Evolutionary conservation across 2,113 vertebrate species (phyloP), one percentile per base, ranked within the genome.

Genomic region (Micromys minutus): DNA sequence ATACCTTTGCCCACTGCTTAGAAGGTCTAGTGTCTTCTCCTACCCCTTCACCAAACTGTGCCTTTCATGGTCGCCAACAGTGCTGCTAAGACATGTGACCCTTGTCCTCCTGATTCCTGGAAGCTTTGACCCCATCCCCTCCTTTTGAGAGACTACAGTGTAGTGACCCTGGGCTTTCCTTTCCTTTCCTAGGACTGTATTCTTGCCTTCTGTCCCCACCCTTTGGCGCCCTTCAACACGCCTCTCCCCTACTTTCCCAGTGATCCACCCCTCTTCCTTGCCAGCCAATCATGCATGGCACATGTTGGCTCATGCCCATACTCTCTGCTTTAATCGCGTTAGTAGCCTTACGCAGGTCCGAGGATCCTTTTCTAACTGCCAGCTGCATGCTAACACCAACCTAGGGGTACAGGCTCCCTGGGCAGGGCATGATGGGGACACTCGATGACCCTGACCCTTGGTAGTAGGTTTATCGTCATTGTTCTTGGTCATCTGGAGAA

Each of bases 371-470:
- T 47, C 67, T n/a, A 0, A 1, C n/a, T 1, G 7, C 15, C 10
- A 26, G 84, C 34, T 29, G 39, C 87, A 19, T 6, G 69, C n/a
- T 39, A 45, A 42, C 31, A 24, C 17, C 6, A 3, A 26, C 22
- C 16, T 1, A 13, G 19, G 42, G 69, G 24, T 2, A 22, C 79
- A 72, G 31, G 39, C 72, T 36, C 29, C 45, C 57, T 4, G 72
- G 65, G 9, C 2, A 13, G 85, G 0, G 16, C 55, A 91, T 5
- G 29, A 12, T 5, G 34, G 21, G 12, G 3, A 0, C 4, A 50
- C 17, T 0, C 7, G 42, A 47, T 63, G 47, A 55, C 21, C 21
- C 36, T 17, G 0, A 45, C 2, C 0, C 19, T 0, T 0, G 4
- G 55, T 7, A 11, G 21, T 45, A 15, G 69, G 55, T 21, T 47